These are phyloP conservation scores for Schizothorax lantsangensis DNA, from an alignment of 2,797 vertebrate genomes.

Conservation along the genomic window DNA sequence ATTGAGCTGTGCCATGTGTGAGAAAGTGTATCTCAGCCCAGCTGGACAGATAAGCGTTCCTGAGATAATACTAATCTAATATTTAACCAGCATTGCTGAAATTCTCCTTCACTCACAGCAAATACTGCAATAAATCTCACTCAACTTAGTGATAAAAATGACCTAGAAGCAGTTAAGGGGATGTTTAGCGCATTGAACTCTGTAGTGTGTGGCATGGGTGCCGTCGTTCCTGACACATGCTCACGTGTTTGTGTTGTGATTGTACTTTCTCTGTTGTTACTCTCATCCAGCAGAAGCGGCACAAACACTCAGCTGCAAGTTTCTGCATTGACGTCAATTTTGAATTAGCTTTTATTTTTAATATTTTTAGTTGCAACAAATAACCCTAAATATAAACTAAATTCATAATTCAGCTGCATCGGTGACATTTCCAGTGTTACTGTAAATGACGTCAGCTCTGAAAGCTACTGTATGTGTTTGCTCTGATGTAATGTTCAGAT, in stretches of 20 bases:
- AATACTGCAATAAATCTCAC: too few species aligned
- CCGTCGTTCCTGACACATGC: too few species aligned
- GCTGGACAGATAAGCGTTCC: too few species aligned
- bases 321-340: background rate
- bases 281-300: background rate
- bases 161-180: background rate
- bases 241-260: background rate
- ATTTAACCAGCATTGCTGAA: too few species aligned
- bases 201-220: background rate
- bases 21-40: too few species aligned
- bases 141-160: background rate
- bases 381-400: background rate
- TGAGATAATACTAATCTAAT: too few species aligned
- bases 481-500: background rate
- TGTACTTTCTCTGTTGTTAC: background rate
- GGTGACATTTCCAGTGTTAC: background rate
- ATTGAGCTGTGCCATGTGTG: too few species aligned
- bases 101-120: too few species aligned
- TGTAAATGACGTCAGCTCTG: background rate
- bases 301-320: background rate
- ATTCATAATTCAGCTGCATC: background rate
- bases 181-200: background rate
- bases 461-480: background rate
- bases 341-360: background rate
- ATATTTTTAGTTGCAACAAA: background rate